Evolutionary conservation across 1,140 invertebrate genomes (phyloP).

Genomic region (Papilio polyxenes): DNA sequence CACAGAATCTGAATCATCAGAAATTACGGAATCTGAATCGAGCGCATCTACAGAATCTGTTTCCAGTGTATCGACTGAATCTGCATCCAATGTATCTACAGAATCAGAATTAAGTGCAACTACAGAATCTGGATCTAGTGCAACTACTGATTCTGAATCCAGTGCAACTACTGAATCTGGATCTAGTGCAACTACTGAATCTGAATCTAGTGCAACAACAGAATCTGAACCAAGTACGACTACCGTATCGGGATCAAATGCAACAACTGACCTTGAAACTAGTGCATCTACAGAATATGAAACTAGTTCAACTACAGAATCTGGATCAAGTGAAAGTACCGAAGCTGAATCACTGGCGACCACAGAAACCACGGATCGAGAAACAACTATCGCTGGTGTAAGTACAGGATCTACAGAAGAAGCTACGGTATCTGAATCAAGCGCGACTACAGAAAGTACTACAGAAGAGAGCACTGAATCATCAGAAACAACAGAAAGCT

Average conservation of each 20-base stretch:
- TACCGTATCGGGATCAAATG: conserved; percentile 40
- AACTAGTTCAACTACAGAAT: conserved; percentile 18
- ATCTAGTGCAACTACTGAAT: conserved; percentile 33
- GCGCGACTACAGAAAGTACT: conserved; percentile 27
- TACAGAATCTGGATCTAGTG: conserved; percentile 42
- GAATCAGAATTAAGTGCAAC: conserved; percentile 38
- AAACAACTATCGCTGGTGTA: not conserved
- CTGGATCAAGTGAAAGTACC: not conserved
- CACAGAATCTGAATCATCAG: conserved; percentile 30
- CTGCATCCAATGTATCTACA: conserved; percentile 38
- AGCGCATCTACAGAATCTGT: conserved; percentile 39
- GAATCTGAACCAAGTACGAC: conserved; percentile 39
- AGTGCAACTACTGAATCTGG: conserved; percentile 27
- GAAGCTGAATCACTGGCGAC: conserved; percentile 24
- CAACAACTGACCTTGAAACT: conserved; percentile 36
- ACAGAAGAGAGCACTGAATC: conserved; percentile 29
- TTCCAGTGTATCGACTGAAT: conserved; percentile 23
- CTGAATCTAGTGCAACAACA: not conserved
- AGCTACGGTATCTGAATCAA: conserved; percentile 19
- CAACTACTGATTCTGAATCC: conserved; percentile 39
- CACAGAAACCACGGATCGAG: conserved; percentile 36
- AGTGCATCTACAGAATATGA: conserved; percentile 22
- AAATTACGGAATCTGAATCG: conserved; percentile 27
- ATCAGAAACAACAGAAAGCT: conserved; percentile 31
- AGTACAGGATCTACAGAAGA: conserved; percentile 32